Evolutionary conservation across 2,888 invertebrate species (phyloP).

Genomic region (Stictocephala bisonia): DNA sequence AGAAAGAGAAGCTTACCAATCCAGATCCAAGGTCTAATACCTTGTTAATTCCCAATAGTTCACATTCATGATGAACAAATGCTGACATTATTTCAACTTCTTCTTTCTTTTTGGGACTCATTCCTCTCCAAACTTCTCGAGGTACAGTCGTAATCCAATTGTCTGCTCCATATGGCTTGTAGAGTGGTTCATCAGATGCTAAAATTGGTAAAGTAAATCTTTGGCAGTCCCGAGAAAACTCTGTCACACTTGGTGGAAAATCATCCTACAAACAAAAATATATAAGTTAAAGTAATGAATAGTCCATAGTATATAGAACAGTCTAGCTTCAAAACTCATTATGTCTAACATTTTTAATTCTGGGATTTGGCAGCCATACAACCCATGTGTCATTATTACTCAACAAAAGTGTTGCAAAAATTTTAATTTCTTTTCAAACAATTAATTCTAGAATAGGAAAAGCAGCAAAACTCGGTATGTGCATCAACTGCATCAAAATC

Average conservation of each 20-base stretch:
- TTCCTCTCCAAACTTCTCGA: constrained; percentile 30
- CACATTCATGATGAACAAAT: constrained; percentile 36
- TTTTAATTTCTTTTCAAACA: too few relatives aligned
- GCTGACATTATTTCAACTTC: constrained; percentile 29
- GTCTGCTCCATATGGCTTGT: background rate
- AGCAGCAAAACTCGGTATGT: too few relatives aligned
- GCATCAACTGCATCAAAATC: too few relatives aligned
- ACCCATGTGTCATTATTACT: too few relatives aligned
- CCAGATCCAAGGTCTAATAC: constrained; percentile 40
- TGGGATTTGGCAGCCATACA: too few relatives aligned
- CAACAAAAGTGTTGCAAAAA: too few relatives aligned
- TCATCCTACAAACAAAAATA: background rate
- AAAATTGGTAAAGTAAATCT: constrained; percentile 25
- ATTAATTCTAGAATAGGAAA: too few relatives aligned
- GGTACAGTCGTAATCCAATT: background rate
- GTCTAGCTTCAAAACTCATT: too few relatives aligned
- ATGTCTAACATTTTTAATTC: too few relatives aligned
- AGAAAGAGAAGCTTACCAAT: constrained; percentile 3
- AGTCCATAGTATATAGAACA: too few relatives aligned
- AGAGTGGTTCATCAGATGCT: background rate
- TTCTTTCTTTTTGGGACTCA: constrained; percentile 31
- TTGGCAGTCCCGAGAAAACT: constrained; percentile 3
- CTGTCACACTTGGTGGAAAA: background rate
- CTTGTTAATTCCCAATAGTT: background rate
- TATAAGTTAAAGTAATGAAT: background rate